Evolutionary conservation across 1,140 invertebrate species (phyloP), one percentile per base, ranked within the genome.

Genomic region (Diachasmimorpha longicaudata): DNA sequence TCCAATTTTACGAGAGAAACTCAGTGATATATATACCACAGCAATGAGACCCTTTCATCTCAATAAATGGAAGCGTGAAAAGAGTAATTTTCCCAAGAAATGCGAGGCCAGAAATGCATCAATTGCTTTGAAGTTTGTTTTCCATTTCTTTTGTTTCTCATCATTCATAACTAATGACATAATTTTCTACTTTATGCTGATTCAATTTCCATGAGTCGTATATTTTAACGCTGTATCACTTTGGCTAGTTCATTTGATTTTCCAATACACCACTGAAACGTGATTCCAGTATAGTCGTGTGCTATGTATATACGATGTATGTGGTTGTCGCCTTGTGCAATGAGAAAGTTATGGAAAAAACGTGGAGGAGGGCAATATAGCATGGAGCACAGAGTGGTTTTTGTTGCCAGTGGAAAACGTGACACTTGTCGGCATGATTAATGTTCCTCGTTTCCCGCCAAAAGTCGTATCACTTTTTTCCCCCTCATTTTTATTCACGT

Each of bases 281-380:
- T 63, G 58, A 63, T 25, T 63, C 19, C 23, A 4, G 58, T 25
- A 23, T 11, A 63, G 4, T 55, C 19, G 39, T 13, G 39, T 13
- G 39, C 48, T 55, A 25, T 63, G 19, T 63, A 25, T 25, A 63
- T 63, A 63, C 39, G 39, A 42, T 55, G 48, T 16, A 19, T 21
- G 48, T 4, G 58, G 11, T 25, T 63, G 58, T 63, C 23, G 58
- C 58, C 23, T 31, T 31, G 19, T 63, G 19, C 58, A 63, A 63
- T 63, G 58, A 63, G 21, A 63, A 63, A 63, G 58, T 63, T 63
- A 63, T 63, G 58, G 58, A 63, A 63, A 63, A 63, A 63, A 63
- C 9, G 23, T 25, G 48, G 48, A n/a, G 48, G 48, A 2, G 23
- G 58, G 23, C 23, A 31, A 63, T 63, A 63, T 63, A 63, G 58